Evolutionary conservation across 2,797 vertebrate genomes (phyloP), one percentile per base, ranked within the genome.

Genomic region (Acanthurus lineatus): DNA sequence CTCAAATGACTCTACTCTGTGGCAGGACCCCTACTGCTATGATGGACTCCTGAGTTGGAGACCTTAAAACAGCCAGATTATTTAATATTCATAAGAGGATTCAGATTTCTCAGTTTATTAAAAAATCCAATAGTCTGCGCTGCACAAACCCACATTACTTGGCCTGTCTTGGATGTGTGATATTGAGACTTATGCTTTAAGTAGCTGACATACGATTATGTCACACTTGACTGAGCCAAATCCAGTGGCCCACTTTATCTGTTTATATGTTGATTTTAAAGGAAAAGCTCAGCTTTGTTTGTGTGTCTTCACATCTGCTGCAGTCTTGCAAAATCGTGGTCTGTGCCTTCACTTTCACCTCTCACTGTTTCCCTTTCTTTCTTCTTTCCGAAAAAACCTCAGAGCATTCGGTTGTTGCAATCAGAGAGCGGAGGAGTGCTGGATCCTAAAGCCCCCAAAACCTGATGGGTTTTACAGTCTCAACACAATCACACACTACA

Each of bases 401-500:
- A 40, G 53, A 84, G 67, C 75, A 74, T 57, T 78, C 6, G 0
- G n/a, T 16, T 42, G 40, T 69, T 87, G 76, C 75, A 65, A 66
- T 76, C 81, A 76, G 61, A 82, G 73, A 73, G 25, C 1, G 15
- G 66, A 72, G 60, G 62, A 80, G 62, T 5, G 70, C 48, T 54
- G 66, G 51, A 79, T 74, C 44, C 72, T 66, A 73, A 86, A 91
- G 47, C 74, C 69, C 69, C 53, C 52, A 56, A 35, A 79, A 88
- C 74, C 83, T 83, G 76, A 79, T 40, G 81, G 86, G 87, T 86
- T 86, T 84, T 82, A 63, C 70, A 69, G 75, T 81, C 77, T 76
- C 65, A 47, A 78, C 63, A 73, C 84, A 90, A 87, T 90, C 76
- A 70, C 45, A 70, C 45, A 38, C 74, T 14, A 70, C 40, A 69